These are phyloP conservation scores for Pelecanoides urinatrix DNA, from an alignment of 2,113 vertebrate species.

Conservation along the genomic window DNA sequence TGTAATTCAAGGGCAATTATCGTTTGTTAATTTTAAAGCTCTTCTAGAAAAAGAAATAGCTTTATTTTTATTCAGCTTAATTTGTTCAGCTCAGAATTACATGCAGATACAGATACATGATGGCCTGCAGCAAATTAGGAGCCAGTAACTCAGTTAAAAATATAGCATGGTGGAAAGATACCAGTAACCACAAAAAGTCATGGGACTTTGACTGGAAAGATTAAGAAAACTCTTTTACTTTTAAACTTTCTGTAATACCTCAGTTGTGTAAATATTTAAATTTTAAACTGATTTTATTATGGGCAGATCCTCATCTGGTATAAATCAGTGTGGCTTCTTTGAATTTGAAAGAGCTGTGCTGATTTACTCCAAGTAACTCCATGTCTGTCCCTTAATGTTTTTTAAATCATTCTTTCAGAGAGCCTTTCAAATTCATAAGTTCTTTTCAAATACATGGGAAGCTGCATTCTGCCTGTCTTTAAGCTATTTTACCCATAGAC, in stretches of 20 bases:
- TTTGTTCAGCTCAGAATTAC: neutral
- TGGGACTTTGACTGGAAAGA: neutral
- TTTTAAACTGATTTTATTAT: conserved; percentile 40
- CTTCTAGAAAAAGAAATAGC: neutral
- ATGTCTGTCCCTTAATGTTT: neutral
- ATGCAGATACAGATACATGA: neutral
- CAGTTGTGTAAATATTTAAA: conserved; percentile 51
- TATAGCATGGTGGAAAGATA: neutral
- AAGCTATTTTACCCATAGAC: conserved; percentile 39
- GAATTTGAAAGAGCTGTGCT: conserved; percentile 9
- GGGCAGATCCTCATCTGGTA: conserved; percentile 36
- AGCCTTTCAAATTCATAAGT: neutral
- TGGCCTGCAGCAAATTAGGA: neutral
- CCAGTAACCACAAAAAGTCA: conserved; percentile 5
- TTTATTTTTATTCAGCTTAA: neutral
- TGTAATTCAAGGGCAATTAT: neutral
- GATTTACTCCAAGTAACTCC: neutral
- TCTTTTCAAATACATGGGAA: conserved; percentile 10
- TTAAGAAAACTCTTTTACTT: conserved; percentile 8
- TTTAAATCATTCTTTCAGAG: neutral
- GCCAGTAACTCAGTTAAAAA: neutral
- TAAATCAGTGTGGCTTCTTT: conserved; percentile 35
- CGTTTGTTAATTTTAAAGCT: neutral
- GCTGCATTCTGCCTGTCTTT: conserved; percentile 5
- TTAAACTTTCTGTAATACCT: conserved; percentile 23